A percentile compares a stretch with the other conserved stretches of the same genome.
Conservation (phyloP, 2,797 vertebrate genomes). For the Staurois parvus region DNA sequence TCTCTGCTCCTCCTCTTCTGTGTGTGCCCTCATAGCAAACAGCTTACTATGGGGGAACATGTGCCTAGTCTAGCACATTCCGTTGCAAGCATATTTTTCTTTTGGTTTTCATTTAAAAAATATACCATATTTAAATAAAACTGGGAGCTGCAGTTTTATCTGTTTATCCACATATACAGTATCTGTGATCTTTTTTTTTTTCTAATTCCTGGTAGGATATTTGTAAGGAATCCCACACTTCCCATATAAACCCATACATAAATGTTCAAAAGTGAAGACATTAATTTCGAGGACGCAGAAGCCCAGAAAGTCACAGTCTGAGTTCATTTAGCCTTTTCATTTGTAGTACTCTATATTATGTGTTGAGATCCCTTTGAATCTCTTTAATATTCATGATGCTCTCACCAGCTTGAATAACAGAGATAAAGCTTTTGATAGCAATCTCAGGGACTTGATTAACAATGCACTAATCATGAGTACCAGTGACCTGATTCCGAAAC, state of each 20-base stretch:
- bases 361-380: constrained; percentile 81
- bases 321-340: constrained; percentile 82
- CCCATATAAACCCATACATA: background rate
- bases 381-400: constrained; percentile 87
- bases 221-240: background rate
- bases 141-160: background rate
- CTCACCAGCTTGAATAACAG: constrained; percentile 80
- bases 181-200: background rate
- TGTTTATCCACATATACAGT: background rate
- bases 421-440: constrained; percentile 84
- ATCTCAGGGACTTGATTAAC: constrained; percentile 87
- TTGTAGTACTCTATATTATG: constrained; percentile 80
- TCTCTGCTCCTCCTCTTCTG: too few species aligned
- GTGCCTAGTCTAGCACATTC: too few species aligned
- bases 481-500: constrained; percentile 86
- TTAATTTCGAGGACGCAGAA: constrained; percentile 75
- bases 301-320: constrained; percentile 76
- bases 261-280: constrained; percentile 66
- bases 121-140: too few species aligned
- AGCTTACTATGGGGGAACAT: too few species aligned
- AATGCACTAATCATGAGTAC: constrained; percentile 87
- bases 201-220: background rate
- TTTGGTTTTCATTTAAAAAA: too few species aligned
- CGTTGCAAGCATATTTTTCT: too few species aligned
- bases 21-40: too few species aligned